Percentiles rank a stretch among this genome's conserved stretches.
Conservation (phyloP, 2,113 vertebrate species). For the Lagenorhynchus albirostris region DNA sequence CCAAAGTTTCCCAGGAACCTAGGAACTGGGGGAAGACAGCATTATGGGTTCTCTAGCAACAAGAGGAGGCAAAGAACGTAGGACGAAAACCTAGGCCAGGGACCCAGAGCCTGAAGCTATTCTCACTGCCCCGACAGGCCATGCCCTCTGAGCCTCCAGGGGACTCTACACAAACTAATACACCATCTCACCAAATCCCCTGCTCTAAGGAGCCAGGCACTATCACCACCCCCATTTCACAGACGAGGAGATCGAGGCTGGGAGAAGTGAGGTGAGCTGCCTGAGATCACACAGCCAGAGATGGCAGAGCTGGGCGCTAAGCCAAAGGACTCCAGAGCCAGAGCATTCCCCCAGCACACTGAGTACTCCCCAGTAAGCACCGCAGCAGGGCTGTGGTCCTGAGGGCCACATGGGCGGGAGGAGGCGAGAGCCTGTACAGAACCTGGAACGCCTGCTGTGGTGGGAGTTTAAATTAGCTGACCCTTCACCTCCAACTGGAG, state of each 20-base stretch:
- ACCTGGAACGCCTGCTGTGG: too few relatives aligned
- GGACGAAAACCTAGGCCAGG: not conserved
- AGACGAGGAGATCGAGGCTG: not conserved
- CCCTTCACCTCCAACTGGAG: not conserved
- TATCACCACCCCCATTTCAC: not conserved
- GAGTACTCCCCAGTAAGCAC: not conserved
- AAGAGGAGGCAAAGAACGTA: not conserved
- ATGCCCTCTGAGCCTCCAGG: not conserved
- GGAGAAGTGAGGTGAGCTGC: not conserved
- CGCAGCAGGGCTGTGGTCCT: rapidly evolving
- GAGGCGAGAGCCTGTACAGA: not conserved
- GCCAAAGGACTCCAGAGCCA: not conserved
- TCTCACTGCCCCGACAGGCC: not conserved
- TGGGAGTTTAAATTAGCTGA: not conserved
- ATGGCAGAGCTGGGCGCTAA: not conserved
- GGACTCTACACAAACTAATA: not conserved
- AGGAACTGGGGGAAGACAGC: not conserved
- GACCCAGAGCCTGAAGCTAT: too few relatives aligned
- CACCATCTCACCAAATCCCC: not conserved
- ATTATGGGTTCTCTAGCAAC: not conserved
- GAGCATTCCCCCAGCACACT: not conserved
- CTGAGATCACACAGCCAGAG: not conserved
- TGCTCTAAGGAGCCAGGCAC: too few relatives aligned
- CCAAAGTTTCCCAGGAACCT: not conserved
- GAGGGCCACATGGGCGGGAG: not conserved